Percentiles rank a stretch among this genome's conserved stretches.
Conservation (phyloP, 1,140 invertebrate species). For the Drosophila ercepeae region DNA sequence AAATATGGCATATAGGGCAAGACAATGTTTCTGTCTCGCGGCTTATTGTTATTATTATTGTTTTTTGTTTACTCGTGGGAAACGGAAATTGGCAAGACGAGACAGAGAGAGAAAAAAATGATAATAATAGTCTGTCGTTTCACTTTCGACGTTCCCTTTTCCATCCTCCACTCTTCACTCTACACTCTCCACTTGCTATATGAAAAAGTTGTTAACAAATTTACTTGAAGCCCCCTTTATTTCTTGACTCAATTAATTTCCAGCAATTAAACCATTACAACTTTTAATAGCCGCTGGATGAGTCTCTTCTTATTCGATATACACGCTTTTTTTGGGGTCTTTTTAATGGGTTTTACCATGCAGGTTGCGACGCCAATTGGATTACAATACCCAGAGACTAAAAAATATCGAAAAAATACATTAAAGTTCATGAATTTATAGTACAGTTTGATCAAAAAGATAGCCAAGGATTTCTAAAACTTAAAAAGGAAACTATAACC, state of each 20-base stretch:
- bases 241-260: slow-evolving; percentile 31
- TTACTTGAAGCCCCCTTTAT: neutral
- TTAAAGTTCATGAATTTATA: too few relatives aligned
- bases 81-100: slow-evolving; percentile 58
- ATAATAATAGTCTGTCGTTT: slow-evolving; percentile 21
- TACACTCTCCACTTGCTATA: slow-evolving; percentile 10
- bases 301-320: neutral
- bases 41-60: slow-evolving; percentile 48
- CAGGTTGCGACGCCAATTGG: slow-evolving; percentile 31
- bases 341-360: slow-evolving; percentile 12
- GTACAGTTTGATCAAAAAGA: too few relatives aligned
- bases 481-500: too few relatives aligned
- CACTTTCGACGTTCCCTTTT: slow-evolving; percentile 33
- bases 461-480: too few relatives aligned
- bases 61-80: slow-evolving; percentile 66
- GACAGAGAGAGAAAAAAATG: slow-evolving; percentile 15
- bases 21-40: slow-evolving; percentile 27
- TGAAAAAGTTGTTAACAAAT: slow-evolving; percentile 23
- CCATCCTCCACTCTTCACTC: neutral
- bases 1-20: slow-evolving; percentile 27
- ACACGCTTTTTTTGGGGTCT: neutral
- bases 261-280: slow-evolving; percentile 57
- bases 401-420: slow-evolving; percentile 27
- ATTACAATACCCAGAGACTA: slow-evolving; percentile 24
- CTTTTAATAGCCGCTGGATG: neutral